These are phyloP conservation scores for Syngnathus rostellatus DNA, from an alignment of 2,797 vertebrate genomes.

Conservation along the genomic window DNA sequence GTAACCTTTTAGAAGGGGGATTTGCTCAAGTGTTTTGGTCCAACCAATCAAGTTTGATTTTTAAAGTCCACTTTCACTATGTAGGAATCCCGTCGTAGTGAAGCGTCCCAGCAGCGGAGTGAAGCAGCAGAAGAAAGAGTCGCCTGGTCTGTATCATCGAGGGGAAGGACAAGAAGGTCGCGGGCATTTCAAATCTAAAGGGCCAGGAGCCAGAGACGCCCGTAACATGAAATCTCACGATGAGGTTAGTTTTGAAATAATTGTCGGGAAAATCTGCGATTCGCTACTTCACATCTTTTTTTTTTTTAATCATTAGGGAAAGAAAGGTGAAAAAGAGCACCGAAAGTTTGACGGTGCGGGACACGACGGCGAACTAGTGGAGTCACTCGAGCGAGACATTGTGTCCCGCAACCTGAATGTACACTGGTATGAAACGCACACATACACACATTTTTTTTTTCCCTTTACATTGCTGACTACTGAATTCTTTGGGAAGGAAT, in stretches of 20 bases:
- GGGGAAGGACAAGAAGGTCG: constrained; percentile 73
- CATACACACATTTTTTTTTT: background rate
- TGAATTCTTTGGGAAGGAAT: constrained; percentile 68
- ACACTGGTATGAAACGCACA: constrained; percentile 75
- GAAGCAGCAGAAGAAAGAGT: constrained; percentile 83
- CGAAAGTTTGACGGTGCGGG: constrained; percentile 87
- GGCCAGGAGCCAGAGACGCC: constrained; percentile 60
- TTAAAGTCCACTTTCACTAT: background rate
- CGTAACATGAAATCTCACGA: constrained; percentile 78
- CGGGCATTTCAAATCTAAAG: constrained; percentile 70
- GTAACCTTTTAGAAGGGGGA: no score
- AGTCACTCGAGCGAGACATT: constrained; percentile 91
- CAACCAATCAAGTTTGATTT: no score
- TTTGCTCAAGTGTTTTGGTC: no score
- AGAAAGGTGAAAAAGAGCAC: constrained; percentile 59
- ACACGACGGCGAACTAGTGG: constrained; percentile 87
- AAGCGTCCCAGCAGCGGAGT: constrained; percentile 80
- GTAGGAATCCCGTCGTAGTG: constrained; percentile 78
- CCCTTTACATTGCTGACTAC: constrained; percentile 8
- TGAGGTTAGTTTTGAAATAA: constrained; percentile 65
- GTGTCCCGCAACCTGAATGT: constrained; percentile 91
- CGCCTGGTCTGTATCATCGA: constrained; percentile 76
- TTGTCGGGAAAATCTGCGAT: background rate
- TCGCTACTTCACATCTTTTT: background rate
- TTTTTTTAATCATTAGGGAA: background rate